Base-by-base conservation (phyloP, 2,888 invertebrate species). In the Rotaria magnacalcarata region DNA sequence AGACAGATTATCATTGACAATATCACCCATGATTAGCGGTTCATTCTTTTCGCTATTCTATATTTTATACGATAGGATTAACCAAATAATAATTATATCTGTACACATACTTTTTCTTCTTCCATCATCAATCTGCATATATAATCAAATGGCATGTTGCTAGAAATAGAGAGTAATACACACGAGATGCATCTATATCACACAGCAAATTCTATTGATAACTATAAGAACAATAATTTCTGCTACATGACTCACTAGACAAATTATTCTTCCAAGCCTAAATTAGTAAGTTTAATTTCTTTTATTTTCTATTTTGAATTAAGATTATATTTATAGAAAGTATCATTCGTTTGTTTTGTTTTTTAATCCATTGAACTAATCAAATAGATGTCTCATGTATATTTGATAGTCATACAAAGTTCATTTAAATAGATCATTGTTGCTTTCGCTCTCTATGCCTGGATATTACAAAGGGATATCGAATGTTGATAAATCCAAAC, bases 351-450 rank as follows among this genome's bases (percentile, higher is more conserved):
- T 67, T 67, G 6, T 19, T 67, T 41, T 2, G 19, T 67, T 67
- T n/a, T 34, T 67, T 67, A 67, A 67, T 67, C 67, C 67, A 41
- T 34, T 41, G 34, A 67, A 67, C 19, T 67, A 67, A 67, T 41
- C 34, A 41, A 34, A 67, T 41, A 67, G 14, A 67, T 67, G 67
- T 67, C 67, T 67, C 67, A n/a, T 27, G 67, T 67, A 67, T 67
- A 67, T 67, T 67, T 67, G 67, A 67, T 67, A 67, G 67, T 67
- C 67, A 67, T 16, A 67, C 67, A 67, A 67, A 67, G 67, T 67
- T 67, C 34, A 67, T 67, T 60, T 67, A 67, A 67, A 67, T 67
- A 34, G 34, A 67, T 67, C 67, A 67, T 67, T 67, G 67, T 67
- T 67, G 67, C 67, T 67, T 27, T 67, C 67, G 34, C 50, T 34